phyloP scores from a whole-genome alignment of 2,888 invertebrate genomes.

The Lacanobia oleracea region DNA sequence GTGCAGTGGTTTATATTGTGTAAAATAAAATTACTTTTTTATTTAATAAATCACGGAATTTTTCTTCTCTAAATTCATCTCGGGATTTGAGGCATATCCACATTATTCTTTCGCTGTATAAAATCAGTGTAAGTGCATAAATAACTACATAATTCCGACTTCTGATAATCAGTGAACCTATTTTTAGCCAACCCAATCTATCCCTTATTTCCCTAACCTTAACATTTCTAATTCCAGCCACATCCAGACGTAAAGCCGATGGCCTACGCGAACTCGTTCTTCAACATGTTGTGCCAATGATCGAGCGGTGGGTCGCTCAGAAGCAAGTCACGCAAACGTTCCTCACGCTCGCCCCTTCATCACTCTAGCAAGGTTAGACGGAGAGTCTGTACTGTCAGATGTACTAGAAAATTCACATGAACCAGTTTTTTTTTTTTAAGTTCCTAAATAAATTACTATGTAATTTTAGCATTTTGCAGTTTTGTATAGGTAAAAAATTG shows the following conservation, averaged over 20 bases:
- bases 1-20: too few relatives aligned
- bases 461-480: neutral
- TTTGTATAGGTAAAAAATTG: too few relatives aligned
- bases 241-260: constrained; percentile 99
- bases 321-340: constrained; percentile 43
- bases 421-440: too few relatives aligned
- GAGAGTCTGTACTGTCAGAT: neutral
- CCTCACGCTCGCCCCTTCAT: constrained; percentile 48
- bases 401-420: too few relatives aligned
- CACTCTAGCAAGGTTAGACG: constrained; percentile 30
- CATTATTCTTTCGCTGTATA: too few relatives aligned
- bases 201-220: neutral
- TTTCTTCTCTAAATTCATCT: too few relatives aligned
- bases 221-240: constrained; percentile 92
- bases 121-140: too few relatives aligned
- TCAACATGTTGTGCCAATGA: constrained; percentile 94
- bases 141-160: too few relatives aligned
- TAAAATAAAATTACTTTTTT: too few relatives aligned
- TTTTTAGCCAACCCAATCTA: neutral
- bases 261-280: constrained; percentile 97
- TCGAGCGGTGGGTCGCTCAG: constrained; percentile 15
- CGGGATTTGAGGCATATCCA: too few relatives aligned
- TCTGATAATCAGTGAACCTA: too few relatives aligned
- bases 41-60: too few relatives aligned
- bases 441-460: neutral